phyloP scores from a whole-genome alignment of 2,888 invertebrate species.

The Metalampra italica region DNA sequence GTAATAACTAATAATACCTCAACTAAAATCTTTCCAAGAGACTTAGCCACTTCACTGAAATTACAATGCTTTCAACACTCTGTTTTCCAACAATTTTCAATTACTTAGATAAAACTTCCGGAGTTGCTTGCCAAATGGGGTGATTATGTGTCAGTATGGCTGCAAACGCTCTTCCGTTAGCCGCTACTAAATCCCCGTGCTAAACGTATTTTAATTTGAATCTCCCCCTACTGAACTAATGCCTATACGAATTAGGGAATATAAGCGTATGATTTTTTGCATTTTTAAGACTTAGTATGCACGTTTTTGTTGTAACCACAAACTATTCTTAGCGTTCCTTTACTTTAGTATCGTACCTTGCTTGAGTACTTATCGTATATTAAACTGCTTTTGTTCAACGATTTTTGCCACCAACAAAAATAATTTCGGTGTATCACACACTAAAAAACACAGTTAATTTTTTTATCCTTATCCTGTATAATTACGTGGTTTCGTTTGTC shows the following conservation, averaged over 20 bases:
- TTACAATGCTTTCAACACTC: slow-evolving; percentile 1
- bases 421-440: too few species aligned
- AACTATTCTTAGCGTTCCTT: too few species aligned
- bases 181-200: slow-evolving; percentile 2
- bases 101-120: slow-evolving; percentile 5
- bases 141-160: slow-evolving; percentile 1
- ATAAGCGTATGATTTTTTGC: not conserved
- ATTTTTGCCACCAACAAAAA: too few species aligned
- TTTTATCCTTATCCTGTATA: too few species aligned
- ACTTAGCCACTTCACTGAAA: not conserved
- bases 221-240: not conserved
- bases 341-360: too few species aligned
- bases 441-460: too few species aligned
- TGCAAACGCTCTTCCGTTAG: not conserved
- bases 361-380: too few species aligned
- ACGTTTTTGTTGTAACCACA: not conserved
- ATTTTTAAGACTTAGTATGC: not conserved
- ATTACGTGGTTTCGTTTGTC: too few species aligned
- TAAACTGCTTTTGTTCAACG: too few species aligned
- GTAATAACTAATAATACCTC: not conserved
- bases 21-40: not conserved
- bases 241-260: not conserved
- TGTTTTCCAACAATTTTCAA: slow-evolving; percentile 7
- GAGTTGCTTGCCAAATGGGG: slow-evolving; percentile 1
- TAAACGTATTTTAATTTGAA: slow-evolving; percentile 11